Percentiles rank a stretch among this genome's conserved stretches.
Evolutionary conservation across 2,888 invertebrate species (phyloP).

Genomic region (Rhimphoctona megacephalus): DNA sequence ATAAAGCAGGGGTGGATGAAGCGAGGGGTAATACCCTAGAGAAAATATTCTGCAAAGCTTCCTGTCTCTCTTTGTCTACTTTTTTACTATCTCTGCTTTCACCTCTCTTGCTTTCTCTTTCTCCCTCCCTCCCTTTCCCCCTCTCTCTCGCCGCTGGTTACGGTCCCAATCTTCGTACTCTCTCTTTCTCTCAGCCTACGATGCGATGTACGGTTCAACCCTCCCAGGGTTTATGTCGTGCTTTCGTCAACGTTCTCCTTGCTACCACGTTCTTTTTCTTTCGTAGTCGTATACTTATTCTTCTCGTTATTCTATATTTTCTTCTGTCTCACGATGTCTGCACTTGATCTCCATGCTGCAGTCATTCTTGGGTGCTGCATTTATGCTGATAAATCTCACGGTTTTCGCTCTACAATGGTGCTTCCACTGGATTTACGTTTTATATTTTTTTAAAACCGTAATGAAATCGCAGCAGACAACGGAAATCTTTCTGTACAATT

Average conservation of each 20-base stretch:
- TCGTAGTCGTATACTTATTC: conserved; percentile 21
- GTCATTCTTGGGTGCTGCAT: conserved; percentile 44
- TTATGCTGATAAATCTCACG: conserved; percentile 48
- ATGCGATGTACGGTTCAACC: conserved; percentile 45
- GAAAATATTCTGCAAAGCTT: conserved; percentile 47
- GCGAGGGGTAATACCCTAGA: conserved; percentile 52
- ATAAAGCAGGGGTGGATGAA: conserved; percentile 40
- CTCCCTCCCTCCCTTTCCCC: not conserved
- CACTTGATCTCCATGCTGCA: conserved; percentile 44
- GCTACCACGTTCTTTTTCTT: conserved; percentile 3
- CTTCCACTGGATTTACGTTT: conserved; percentile 16
- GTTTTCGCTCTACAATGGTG: not conserved
- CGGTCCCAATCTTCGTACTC: no score
- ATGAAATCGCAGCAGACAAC: conserved; percentile 4
- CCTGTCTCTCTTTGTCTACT: conserved; percentile 9
- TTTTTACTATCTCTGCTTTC: conserved; percentile 5
- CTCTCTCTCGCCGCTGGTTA: no score
- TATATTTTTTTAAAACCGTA: not conserved
- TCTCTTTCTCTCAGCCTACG: conserved; percentile 31
- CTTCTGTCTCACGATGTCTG: conserved; percentile 7
- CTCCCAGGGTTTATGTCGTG: conserved; percentile 44
- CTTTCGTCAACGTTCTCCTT: conserved; percentile 45
- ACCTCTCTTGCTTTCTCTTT: not conserved
- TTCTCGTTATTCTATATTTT: conserved; percentile 37
- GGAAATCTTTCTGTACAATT: not conserved